Base-by-base conservation (phyloP, 2,113 vertebrate genomes). In the Mormyrus lacerda region DNA sequence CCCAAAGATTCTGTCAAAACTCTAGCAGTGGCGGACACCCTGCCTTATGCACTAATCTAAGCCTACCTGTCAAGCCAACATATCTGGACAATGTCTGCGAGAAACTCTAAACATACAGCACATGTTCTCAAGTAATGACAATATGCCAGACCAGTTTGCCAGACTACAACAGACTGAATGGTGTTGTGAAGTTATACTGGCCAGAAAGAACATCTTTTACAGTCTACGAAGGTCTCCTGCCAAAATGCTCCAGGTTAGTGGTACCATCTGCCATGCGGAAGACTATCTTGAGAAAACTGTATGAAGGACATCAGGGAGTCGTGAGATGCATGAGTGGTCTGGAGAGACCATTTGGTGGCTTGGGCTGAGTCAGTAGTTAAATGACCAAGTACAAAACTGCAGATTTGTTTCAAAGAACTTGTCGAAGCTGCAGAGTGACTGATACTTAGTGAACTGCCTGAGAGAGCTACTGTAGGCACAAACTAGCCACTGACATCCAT, bases 291-390 rank as follows among this genome's bases (percentile, higher is more conserved):
- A n/a, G 24, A 45, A 85, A 85, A 85, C 82, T 45, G 45, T 24
- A n/a, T 42, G 21, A 85, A 85, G 82, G 82, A 45, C 42, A 85
- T 9, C 7, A 85, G 42, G 45, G 39, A 85, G 21, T 61, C 19
- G 13, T 31, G 39, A 55, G 48, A 58, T 83, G 24, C 69, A 15
- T 48, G 15, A 45, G 42, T 11, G n/a, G 42, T 48, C 89, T 79
- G 3, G 45, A 58, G 76, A 89, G 27, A 50, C 84, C 45, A 73
- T 88, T n/a, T 90, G 89, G 87, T 84, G 89, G 73, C 76, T 13
- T 3, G 89, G 69, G 2, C 51, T 88, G 35, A 90, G 89, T 69
- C 69, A 82, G 4, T 51, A 88, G 42, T 27, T 88, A 13, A 79
- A 88, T 15, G 35, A 73, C 13, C 89, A 50, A 44, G 76, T 88